phyloP scores from a whole-genome alignment of 1,140 invertebrate genomes.

The Ectropis grisescens region DNA sequence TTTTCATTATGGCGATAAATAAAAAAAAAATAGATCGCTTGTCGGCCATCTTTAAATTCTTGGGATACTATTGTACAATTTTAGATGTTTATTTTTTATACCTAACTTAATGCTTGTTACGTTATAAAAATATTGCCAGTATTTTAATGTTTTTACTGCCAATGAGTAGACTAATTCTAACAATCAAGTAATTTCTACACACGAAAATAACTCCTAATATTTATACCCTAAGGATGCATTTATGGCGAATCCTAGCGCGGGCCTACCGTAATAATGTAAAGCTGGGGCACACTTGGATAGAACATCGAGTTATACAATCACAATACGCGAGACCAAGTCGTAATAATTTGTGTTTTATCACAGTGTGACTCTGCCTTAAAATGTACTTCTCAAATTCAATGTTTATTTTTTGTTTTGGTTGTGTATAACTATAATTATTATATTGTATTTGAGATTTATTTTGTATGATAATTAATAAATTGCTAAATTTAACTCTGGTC shows the following conservation, averaged over 20 bases:
- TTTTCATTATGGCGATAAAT: no score
- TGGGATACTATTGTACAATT: conserved; percentile 35
- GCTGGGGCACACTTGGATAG: no score
- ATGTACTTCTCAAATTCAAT: conserved; percentile 55
- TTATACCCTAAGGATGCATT: conserved; percentile 40
- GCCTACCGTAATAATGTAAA: conserved; percentile 37
- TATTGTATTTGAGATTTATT: conserved; percentile 68
- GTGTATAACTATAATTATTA: conserved; percentile 62
- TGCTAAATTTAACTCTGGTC: conserved; percentile 53
- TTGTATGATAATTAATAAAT: conserved; percentile 69
- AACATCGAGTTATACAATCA: no score
- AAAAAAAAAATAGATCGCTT: no score
- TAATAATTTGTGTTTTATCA: conserved; percentile 47
- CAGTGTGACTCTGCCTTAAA: conserved; percentile 30
- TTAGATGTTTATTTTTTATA: conserved; percentile 55
- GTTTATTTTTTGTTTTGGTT: conserved; percentile 66
- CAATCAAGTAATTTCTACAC: conserved; percentile 36
- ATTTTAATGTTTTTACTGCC: conserved; percentile 28
- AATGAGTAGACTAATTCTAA: conserved; percentile 42
- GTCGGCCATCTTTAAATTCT: conserved; percentile 15
- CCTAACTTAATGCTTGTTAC: conserved; percentile 27
- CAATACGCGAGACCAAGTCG: no score
- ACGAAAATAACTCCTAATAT: conserved; percentile 29
- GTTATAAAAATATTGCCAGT: conserved; percentile 23
- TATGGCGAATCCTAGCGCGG: conserved; percentile 30